Conservation (phyloP, 2,113 vertebrate genomes). For the Mormyrus lacerda region DNA sequence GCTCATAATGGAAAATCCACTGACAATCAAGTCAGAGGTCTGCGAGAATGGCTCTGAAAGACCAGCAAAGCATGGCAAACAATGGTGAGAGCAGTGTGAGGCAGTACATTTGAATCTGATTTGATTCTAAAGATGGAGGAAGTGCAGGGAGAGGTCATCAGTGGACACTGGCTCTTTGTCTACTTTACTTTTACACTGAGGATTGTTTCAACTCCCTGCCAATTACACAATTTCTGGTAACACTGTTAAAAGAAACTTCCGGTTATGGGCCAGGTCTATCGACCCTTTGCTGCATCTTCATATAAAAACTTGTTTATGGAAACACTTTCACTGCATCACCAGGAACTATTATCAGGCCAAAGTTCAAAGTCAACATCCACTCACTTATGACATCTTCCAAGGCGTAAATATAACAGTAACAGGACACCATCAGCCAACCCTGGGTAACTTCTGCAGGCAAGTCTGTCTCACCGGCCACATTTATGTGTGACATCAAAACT, state of each 20-base stretch:
- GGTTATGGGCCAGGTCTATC: background rate
- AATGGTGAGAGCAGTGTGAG: background rate
- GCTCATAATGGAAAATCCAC: background rate
- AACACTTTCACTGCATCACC: background rate
- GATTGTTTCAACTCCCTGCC: background rate
- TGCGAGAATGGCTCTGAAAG: background rate
- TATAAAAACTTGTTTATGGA: background rate
- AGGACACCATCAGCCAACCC: background rate
- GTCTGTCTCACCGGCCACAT: background rate
- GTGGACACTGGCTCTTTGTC: background rate
- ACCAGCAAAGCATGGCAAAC: background rate
- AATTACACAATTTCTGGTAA: background rate
- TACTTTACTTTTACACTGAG: background rate
- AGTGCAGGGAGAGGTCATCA: background rate
- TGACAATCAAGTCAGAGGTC: background rate
- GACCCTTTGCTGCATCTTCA: background rate
- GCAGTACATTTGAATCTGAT: background rate
- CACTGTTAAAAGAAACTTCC: background rate
- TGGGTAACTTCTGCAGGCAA: background rate
- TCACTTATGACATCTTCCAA: background rate
- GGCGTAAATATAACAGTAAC: background rate
- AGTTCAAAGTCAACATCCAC: background rate
- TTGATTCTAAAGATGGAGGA: background rate
- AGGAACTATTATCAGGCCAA: background rate
- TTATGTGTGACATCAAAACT: background rate